Percentiles rank a stretch among this genome's conserved stretches.
Evolutionary conservation across 2,113 vertebrate species (phyloP).

Genomic region (Actenoides lindsayi): DNA sequence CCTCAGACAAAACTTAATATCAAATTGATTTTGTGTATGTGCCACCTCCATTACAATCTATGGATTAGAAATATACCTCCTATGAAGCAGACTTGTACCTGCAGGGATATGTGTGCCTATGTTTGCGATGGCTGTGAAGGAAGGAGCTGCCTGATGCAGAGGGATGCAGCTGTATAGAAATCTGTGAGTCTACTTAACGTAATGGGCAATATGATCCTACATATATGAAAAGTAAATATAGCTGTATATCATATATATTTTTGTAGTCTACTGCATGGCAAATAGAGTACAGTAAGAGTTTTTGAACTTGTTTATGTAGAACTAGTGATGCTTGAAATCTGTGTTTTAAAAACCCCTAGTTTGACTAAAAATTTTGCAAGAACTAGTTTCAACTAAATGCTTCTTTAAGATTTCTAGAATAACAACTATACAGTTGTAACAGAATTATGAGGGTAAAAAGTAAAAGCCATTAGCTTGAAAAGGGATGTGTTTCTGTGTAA

Average conservation of each 20-base stretch:
- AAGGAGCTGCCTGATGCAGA: not conserved
- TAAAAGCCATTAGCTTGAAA: not conserved
- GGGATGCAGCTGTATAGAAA: not conserved
- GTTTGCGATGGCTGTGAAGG: not conserved
- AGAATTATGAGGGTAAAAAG: not conserved
- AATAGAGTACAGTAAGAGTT: not conserved
- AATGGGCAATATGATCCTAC: not conserved
- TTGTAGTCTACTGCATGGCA: not conserved
- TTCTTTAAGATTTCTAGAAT: not conserved
- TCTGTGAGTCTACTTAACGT: not conserved
- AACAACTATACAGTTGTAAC: not conserved
- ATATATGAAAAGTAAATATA: not conserved
- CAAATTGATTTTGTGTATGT: not conserved
- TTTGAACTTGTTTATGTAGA: not conserved
- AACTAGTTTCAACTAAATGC: not conserved
- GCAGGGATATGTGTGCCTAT: accelerated
- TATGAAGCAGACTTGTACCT: not conserved
- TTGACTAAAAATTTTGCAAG: not conserved
- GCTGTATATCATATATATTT: not conserved
- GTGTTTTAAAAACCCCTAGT: not conserved
- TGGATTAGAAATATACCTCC: not conserved
- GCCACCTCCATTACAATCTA: not conserved
- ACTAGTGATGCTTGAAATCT: not conserved
- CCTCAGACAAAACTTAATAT: not conserved
- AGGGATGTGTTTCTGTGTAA: not conserved